A percentile compares a stretch with the other conserved stretches of the same genome.
These are phyloP conservation scores for Argopecten irradians DNA, from an alignment of 1,140 invertebrate genomes.

Conservation along the genomic window DNA sequence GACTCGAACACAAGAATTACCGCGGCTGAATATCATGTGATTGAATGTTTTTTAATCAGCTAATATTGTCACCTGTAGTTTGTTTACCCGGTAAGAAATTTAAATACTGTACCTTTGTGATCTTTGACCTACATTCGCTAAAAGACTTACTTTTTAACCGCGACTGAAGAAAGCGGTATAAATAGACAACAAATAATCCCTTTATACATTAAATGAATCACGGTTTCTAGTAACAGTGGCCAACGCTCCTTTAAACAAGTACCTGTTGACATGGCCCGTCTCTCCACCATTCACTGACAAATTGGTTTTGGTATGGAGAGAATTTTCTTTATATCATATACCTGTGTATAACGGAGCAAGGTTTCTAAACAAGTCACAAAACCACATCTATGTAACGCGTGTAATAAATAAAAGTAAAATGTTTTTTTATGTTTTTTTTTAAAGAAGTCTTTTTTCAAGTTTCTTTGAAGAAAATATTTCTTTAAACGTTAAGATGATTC, in stretches of 20 bases:
- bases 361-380: neutral
- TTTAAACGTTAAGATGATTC: neutral
- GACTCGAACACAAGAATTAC: neutral
- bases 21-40: neutral
- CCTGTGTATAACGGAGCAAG: neutral
- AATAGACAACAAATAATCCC: conserved; percentile 16
- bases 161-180: neutral
- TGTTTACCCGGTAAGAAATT: conserved; percentile 1
- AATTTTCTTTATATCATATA: conserved; percentile 2
- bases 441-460: neutral
- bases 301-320: neutral
- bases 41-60: conserved; percentile 23
- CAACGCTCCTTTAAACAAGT: neutral
- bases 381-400: conserved; percentile 1
- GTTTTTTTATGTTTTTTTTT: too few species aligned
- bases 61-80: neutral
- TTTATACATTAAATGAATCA: conserved; percentile 14
- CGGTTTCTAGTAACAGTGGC: neutral
- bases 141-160: conserved; percentile 15
- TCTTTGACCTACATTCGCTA: neutral
- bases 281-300: neutral
- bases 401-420: neutral
- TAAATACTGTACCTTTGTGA: conserved; percentile 12
- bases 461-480: neutral
- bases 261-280: neutral